Conservation (phyloP, 35 echinoderm and acorn worm species). For the Holothuria glaberrima region DNA sequence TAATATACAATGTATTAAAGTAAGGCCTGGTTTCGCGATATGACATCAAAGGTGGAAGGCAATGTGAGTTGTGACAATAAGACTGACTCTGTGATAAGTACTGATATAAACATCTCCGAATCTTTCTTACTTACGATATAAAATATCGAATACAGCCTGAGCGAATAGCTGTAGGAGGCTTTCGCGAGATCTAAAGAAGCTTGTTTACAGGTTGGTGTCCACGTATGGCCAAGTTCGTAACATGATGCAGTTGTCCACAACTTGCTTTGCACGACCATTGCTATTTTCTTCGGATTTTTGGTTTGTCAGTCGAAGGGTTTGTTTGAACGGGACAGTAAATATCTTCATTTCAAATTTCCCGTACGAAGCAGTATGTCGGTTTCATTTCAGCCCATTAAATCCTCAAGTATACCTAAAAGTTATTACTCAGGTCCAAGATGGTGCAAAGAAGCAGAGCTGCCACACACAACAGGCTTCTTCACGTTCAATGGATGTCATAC, state of each 20-base stretch:
- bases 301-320: too few relatives aligned
- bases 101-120: background rate
- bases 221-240: constrained; percentile 86
- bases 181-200: constrained; percentile 65
- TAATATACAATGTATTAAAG: too few relatives aligned
- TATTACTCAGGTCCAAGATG: too few relatives aligned
- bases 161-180: constrained; percentile 65
- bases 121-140: constrained; percentile 67
- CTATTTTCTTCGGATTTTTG: background rate
- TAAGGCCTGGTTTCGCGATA: background rate
- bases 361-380: too few relatives aligned
- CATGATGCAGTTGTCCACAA: constrained; percentile 67
- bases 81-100: background rate
- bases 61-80: background rate
- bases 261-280: constrained; percentile 72
- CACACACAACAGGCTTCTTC: too few relatives aligned
- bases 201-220: constrained; percentile 67
- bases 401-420: too few relatives aligned
- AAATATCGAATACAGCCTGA: constrained; percentile 65
- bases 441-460: too few relatives aligned
- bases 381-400: too few relatives aligned
- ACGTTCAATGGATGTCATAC: too few relatives aligned
- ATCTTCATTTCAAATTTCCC: too few relatives aligned
- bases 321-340: too few relatives aligned
- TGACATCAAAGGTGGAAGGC: background rate